phyloP scores from a whole-genome alignment of 2,797 vertebrate genomes.

The Meda fulgida region DNA sequence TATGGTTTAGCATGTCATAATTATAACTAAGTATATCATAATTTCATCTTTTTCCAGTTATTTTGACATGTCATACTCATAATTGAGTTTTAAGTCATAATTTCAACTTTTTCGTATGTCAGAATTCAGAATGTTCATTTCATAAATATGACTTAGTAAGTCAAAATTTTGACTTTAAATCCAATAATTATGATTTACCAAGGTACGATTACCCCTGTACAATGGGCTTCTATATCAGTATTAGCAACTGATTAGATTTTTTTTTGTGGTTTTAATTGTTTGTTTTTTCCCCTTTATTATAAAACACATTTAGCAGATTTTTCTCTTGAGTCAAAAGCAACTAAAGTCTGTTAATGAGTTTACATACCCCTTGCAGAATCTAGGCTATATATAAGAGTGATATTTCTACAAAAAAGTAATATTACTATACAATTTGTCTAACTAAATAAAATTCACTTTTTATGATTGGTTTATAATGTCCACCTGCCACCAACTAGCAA shows the following conservation, averaged over 20 bases:
- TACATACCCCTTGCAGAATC: background rate
- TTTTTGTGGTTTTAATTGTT: background rate
- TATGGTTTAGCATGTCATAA: background rate
- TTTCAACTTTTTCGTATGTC: no score
- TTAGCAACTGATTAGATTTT: no score
- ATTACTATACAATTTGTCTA: background rate
- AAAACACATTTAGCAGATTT: background rate
- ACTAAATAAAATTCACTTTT: background rate
- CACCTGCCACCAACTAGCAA: background rate
- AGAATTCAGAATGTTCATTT: background rate
- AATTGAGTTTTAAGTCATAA: no score
- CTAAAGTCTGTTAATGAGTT: background rate
- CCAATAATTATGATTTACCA: no score
- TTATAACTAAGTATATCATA: no score
- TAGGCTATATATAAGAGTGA: background rate
- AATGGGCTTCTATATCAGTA: no score
- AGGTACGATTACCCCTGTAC: no score
- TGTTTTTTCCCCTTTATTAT: background rate
- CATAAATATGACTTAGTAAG: background rate
- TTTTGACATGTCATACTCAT: no score
- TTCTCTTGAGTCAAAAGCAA: background rate
- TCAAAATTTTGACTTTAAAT: background rate
- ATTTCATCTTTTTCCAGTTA: no score
- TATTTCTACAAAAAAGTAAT: background rate
- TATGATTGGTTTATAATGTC: background rate